Evolutionary conservation across 2,113 vertebrate genomes (phyloP).

Genomic region (Platichthys stellatus): DNA sequence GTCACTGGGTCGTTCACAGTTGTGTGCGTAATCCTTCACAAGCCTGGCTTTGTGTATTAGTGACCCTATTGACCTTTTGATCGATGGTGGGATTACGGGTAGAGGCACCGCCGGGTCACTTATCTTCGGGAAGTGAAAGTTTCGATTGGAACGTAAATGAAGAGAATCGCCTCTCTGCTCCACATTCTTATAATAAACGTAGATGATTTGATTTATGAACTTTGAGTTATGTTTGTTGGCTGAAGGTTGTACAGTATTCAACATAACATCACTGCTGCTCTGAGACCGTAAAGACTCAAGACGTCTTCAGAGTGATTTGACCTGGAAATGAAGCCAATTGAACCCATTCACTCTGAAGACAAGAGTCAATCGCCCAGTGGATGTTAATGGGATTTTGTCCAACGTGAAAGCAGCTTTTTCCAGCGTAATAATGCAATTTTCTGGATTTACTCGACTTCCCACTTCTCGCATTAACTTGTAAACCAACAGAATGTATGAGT

Average conservation of each 20-base stretch:
- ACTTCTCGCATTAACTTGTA: slow-evolving; percentile 28
- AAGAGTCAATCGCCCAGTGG: not conserved
- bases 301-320: not conserved
- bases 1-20: not conserved
- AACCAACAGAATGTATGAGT: slow-evolving; percentile 37
- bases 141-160: no score
- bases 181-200: no score
- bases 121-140: not conserved
- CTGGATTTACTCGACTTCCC: not conserved
- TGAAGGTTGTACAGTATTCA: not conserved
- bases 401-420: no score
- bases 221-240: no score
- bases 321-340: not conserved
- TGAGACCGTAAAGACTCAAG: no score
- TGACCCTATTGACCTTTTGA: slow-evolving; percentile 4
- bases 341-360: not conserved
- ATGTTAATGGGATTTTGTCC: no score
- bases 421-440: no score
- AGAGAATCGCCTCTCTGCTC: no score
- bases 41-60: not conserved
- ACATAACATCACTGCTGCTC: not conserved
- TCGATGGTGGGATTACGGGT: not conserved
- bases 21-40: not conserved
- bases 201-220: no score
- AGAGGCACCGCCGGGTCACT: not conserved